Base-by-base conservation (phyloP, 2,888 invertebrate species). In the Sylvicola cinctus region DNA sequence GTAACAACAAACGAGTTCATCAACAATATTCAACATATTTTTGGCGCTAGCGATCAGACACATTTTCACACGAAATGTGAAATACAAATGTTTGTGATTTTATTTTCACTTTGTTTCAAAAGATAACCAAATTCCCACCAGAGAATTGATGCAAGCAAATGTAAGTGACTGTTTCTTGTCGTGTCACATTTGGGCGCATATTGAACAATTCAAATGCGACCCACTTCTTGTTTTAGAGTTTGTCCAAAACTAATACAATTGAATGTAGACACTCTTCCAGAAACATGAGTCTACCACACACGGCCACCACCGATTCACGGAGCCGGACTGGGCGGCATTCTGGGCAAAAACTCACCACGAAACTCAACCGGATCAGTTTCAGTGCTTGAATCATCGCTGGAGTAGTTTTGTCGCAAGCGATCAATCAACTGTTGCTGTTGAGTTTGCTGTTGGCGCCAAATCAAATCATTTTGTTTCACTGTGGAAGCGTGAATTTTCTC, bases 241-340 rank as follows among this genome's bases (percentile, higher is more conserved):
- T n/a, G n/a, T n/a, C n/a, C n/a, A n/a, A n/a, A n/a, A n/a, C n/a
- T n/a, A n/a, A n/a, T n/a, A n/a, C n/a, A n/a, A n/a, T n/a, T n/a
- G n/a, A n/a, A n/a, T n/a, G n/a, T n/a, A n/a, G n/a, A n/a, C n/a
- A n/a, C n/a, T n/a, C n/a, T n/a, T n/a, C n/a, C n/a, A n/a, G n/a
- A n/a, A n/a, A 20, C 4, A 20, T 8, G 20, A 20, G 5, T 20
- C 20, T 20, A 8, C 20, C 20, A 20, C 20, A 20, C 20, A 20
- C 20, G 8, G 20, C 8, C 8, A n/a, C n/a, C n/a, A n/a, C n/a
- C 5, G 20, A 20, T 20, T 20, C 55, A 60, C 50, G 60, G 60
- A 38, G 60, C 60, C 40, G 60, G 60, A 43, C 60, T 60, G 16
- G 60, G 60, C 37, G 60, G 60, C 35, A 59, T 47, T 28, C 57